Evolutionary conservation across 2,888 invertebrate genomes (phyloP), one percentile per base, ranked within the genome.

Genomic region (Microctonus brassicae): DNA sequence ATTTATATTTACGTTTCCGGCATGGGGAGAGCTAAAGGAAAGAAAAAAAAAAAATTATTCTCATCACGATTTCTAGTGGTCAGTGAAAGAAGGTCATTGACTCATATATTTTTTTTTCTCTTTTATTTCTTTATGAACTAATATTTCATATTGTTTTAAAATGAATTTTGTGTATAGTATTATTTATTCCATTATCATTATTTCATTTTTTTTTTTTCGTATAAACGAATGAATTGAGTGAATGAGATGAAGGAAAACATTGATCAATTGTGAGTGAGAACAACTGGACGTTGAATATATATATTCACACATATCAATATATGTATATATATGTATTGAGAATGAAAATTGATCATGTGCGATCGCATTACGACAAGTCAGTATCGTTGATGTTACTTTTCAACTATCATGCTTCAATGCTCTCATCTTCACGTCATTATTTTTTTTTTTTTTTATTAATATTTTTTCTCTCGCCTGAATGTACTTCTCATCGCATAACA

Each of bases 381-480:
- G 47, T 47, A 47, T 17, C 7, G 26, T 10, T 58, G 58, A 58
- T 58, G 33, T 58, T 58, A 47, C 33, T 34, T 58, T 34, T 33
- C 58, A 26, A 58, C 33, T 29, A 58, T 58, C 33, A 58, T 29
- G 29, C 58, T 29, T 58, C 58, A 34, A 29, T 58, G 33, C 58
- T 33, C 58, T 29, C 33, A 20, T 62, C 42, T 11, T n/a, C 34
- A 9, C 42, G 26, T 62, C 62, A 62, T 62, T 62, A 62, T 62
- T 62, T 62, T 42, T 62, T 62, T 62, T 42, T 62, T n/a, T n/a
- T n/a, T n/a, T n/a, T n/a, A n/a, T n/a, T n/a, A n/a, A n/a, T n/a
- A n/a, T n/a, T n/a, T n/a, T n/a, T n/a, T n/a, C n/a, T 62, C 62
- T 62, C 60, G 34, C 60, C 33, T 62, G 24, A 47, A 47, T 47